Percentiles rank a stretch among this genome's conserved stretches.
Evolutionary conservation across 1,140 invertebrate genomes (phyloP).

Genomic region (Drosophila willistoni): DNA sequence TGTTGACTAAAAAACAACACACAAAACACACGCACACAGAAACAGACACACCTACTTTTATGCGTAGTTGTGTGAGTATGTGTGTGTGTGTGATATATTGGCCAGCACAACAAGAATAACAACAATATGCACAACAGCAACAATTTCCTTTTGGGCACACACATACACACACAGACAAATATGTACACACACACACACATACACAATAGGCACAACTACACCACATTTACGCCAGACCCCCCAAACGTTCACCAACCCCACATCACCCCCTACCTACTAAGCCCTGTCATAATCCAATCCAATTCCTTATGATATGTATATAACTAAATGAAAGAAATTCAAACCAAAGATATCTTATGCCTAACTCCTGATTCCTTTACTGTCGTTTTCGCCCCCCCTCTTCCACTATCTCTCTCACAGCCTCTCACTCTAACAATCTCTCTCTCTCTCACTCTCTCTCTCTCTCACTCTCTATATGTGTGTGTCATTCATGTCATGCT

Average conservation of each 20-base stretch:
- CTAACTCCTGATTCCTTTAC: constrained; percentile 33
- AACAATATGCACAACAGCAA: constrained; percentile 4
- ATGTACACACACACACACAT: constrained; percentile 5
- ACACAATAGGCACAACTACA: constrained; percentile 26
- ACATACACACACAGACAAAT: neutral
- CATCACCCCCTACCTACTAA: constrained; percentile 15
- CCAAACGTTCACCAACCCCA: constrained; percentile 1
- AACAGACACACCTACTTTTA: constrained; percentile 5
- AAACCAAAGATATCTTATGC: constrained; percentile 21
- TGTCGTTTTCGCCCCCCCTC: neutral
- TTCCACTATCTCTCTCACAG: neutral
- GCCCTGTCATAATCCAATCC: constrained; percentile 14
- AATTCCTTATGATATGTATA: constrained; percentile 18
- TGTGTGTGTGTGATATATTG: constrained; percentile 1
- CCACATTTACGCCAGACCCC: constrained; percentile 21
- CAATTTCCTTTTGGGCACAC: neutral
- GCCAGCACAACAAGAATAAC: constrained; percentile 13
- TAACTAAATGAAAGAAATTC: constrained; percentile 22
- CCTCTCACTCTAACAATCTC: neutral
- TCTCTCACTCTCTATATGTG: neutral
- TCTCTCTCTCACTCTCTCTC: neutral
- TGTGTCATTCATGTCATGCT: constrained; percentile 45
- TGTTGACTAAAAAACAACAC: neutral
- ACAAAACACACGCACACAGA: constrained; percentile 13
- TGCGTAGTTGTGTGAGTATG: neutral